phyloP scores from a whole-genome alignment of 2,113 vertebrate genomes.

The Actinemys pallida region DNA sequence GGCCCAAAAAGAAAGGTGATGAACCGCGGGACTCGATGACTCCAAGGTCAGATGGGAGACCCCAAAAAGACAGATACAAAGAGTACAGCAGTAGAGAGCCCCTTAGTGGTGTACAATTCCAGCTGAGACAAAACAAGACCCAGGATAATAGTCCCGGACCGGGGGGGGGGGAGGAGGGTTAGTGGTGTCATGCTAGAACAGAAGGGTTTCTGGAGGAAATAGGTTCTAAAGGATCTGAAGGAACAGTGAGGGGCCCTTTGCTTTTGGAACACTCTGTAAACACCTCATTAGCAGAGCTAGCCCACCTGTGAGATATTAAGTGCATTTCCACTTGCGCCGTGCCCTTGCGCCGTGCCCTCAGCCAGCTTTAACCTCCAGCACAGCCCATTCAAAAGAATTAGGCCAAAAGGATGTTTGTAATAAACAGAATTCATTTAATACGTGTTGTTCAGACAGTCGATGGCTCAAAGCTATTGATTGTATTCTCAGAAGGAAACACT shows the following conservation, averaged over 20 bases:
- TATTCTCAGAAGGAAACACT: background rate
- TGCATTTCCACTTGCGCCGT: background rate
- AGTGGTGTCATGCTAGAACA: background rate
- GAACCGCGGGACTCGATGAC: too few species aligned
- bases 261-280: too few species aligned
- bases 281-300: background rate
- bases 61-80: too few species aligned
- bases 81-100: background rate
- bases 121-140: background rate
- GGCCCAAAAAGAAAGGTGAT: too few species aligned
- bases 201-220: background rate
- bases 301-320: background rate
- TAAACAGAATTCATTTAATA: background rate
- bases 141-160: background rate
- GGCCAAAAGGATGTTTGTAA: background rate
- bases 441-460: background rate
- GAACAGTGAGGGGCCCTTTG: background rate
- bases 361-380: background rate
- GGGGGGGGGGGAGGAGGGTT: rapidly evolving
- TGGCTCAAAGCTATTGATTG: background rate
- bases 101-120: background rate
- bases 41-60: too few species aligned
- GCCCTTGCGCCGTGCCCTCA: background rate
- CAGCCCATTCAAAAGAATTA: background rate
- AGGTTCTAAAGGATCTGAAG: background rate